Evolutionary conservation across 2,113 vertebrate genomes (phyloP), one percentile per base, ranked within the genome.

Genomic region (Sprattus sprattus): DNA sequence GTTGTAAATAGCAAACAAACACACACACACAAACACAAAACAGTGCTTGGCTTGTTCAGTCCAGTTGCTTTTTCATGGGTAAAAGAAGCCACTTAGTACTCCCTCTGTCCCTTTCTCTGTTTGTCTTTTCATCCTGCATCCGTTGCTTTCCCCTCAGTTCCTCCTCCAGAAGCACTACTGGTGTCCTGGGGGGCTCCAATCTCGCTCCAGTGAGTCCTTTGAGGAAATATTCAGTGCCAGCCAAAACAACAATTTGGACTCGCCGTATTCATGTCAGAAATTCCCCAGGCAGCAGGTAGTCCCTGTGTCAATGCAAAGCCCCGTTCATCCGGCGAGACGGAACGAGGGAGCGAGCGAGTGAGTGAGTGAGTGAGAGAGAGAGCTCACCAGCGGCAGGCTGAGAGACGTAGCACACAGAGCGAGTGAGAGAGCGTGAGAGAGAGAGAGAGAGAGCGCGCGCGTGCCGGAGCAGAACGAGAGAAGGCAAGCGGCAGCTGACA

Each of bases 201-300:
- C 89, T 87, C 60, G 85, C 87, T 90, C 88, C 88, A 85, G 89
- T 86, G 87, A 86, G 86, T 91, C 85, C 89, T 89, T 86, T 46
- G 84, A 85, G 75, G 82, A 87, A 90, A 90, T 90, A 82, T 88
- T 93, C 89, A 90, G 83, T 49, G 85, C 86, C 90, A 90, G 90
- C 89, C 91, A 92, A 93, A 91, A 91, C 89, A 91, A 90, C 86
- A 92, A 90, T 93, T 90, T 83, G 89, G 85, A 75, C 92, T 90
- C 82, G 39, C 81, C 75, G 89, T 90, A 86, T 91, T 93, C 91
- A 86, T 86, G 84, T 90, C 52, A 78, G 83, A 89, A 91, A 92
- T 92, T 92, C 91, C 93, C 89, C 86, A 87, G 91, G 91, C 90
- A 92, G 92, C 92, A 93, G 93, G 92, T 93, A 92, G 91, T 93